These are phyloP conservation scores for Ommatoiulus sabulosus DNA, from an alignment of 2,888 invertebrate species.

Conservation along the genomic window DNA sequence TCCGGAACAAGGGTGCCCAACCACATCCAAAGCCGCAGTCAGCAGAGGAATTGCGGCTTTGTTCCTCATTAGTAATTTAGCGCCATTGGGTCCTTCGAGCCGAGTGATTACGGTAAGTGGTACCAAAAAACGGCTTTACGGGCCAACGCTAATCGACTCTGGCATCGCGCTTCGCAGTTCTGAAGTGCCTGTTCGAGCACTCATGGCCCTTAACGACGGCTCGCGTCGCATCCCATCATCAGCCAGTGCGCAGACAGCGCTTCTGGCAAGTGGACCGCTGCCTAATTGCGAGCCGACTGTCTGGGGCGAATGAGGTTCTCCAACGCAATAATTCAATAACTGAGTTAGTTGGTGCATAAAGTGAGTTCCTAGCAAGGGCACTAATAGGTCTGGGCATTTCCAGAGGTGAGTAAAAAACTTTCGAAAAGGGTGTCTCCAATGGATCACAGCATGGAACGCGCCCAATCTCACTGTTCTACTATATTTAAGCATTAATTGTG, in stretches of 20 bases:
- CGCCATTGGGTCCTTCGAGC: not conserved
- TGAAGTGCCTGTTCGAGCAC: not conserved
- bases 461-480: too few relatives aligned
- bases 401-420: not conserved
- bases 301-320: not conserved
- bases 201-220: not conserved
- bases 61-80: not conserved
- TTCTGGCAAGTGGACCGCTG: not conserved
- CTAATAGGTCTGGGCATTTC: not conserved
- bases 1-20: not conserved
- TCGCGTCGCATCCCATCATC: not conserved
- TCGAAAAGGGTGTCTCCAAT: too few relatives aligned
- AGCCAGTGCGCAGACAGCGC: not conserved
- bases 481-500: too few relatives aligned
- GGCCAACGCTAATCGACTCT: not conserved
- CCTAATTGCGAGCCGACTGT: not conserved
- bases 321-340: not conserved
- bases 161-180: not conserved
- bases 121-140: not conserved
- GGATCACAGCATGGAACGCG: too few relatives aligned
- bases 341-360: not conserved
- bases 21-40: not conserved
- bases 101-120: constrained; percentile 20
- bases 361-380: not conserved
- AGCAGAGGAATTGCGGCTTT: not conserved